Evolutionary conservation across 2,113 vertebrate species (phyloP), one percentile per base, ranked within the genome.

Genomic region (Holacanthus passer): DNA sequence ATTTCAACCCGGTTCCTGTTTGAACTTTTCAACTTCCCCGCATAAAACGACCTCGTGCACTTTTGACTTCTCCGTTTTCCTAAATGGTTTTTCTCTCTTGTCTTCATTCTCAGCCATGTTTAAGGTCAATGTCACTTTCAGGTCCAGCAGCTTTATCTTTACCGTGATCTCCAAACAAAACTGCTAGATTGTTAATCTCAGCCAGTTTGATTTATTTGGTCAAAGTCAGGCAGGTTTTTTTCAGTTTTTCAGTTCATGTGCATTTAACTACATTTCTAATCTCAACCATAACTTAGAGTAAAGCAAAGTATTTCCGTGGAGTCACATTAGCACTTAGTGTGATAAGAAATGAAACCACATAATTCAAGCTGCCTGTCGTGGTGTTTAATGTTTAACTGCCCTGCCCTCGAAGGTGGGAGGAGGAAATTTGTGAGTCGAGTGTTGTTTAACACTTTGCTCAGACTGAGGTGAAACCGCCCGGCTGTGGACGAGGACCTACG

Each of bases 301-400:
- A 56, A 72, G 39, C 20, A 41, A 11, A 41, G 39, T 58, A n/a
- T 69, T 52, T 27, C 24, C 64, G 43, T 82, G 22, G 27, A 55
- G 73, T 52, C 19, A 12, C 79, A 76, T 82, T 65, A 73, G 47
- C 12, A 7, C 60, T 59, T 52, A 20, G n/a, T n/a, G n/a, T 83
- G 77, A 93, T 91, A 91, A 89, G 79, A 77, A 60, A 48, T 32
- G 68, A 77, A 72, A 83, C 37, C 59, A 48, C 43, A 24, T n/a
- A n/a, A n/a, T n/a, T 60, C 37, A 27, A 4, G 24, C 63, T 84
- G 76, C 66, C 77, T 69, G 59, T 48, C 39, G 35, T 37, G 0
- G 3, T 64, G 93, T 82, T 50, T 94, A 94, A 95, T 93, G 87
- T 93, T 93, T 94, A 94, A 94, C 94, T 19, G 71, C 65, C 85